Evolutionary conservation across 2,113 vertebrate species (phyloP).

Genomic region (Actenoides lindsayi): DNA sequence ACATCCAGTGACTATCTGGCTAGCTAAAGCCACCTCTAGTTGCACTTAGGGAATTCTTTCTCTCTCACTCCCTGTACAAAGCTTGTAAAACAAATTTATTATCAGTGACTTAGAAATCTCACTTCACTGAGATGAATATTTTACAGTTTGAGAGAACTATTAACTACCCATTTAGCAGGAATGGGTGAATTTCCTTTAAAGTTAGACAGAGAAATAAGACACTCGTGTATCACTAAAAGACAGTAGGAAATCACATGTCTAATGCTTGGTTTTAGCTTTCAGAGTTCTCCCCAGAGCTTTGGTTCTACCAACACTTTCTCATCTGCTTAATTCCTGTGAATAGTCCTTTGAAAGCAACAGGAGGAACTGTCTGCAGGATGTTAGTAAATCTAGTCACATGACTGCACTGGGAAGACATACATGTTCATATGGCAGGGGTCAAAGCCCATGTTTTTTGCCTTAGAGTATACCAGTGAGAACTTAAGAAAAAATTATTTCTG

Average conservation of each 20-base stretch:
- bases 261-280: not conserved
- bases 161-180: not conserved
- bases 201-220: not conserved
- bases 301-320: not conserved
- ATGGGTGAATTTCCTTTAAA: not conserved
- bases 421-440: not conserved
- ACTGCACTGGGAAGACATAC: not conserved
- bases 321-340: not conserved
- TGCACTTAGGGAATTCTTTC: not conserved
- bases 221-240: not conserved
- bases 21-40: not conserved
- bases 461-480: not conserved
- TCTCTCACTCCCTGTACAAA: not conserved
- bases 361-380: not conserved
- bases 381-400: not conserved
- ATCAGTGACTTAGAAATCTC: not conserved
- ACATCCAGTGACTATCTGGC: not conserved
- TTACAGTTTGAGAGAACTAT: not conserved
- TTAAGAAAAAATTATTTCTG: not conserved
- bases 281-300: not conserved
- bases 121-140: not conserved
- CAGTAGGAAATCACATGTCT: not conserved
- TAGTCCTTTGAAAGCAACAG: not conserved
- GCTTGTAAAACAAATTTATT: not conserved
- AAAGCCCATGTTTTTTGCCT: not conserved